phyloP scores from a whole-genome alignment of 2,888 invertebrate species.

The Chloroclystis v-ata region DNA sequence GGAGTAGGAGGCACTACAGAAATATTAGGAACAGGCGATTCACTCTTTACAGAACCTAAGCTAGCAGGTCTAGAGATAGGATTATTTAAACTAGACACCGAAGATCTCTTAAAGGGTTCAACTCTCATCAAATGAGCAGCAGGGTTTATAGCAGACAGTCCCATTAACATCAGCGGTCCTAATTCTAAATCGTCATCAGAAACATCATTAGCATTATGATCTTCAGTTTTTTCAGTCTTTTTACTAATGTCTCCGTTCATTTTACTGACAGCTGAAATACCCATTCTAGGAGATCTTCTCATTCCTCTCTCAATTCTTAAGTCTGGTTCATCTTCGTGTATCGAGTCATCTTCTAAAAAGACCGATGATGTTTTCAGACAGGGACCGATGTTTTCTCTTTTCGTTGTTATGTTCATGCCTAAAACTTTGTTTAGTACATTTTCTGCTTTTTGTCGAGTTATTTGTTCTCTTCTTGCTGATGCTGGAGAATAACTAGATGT shows the following conservation, averaged over 20 bases:
- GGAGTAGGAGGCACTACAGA: conserved; percentile 87
- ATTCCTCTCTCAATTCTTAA: conserved; percentile 66
- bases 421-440: conserved; percentile 69
- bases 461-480: conserved; percentile 62
- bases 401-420: conserved; percentile 70
- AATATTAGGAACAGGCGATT: conserved; percentile 81
- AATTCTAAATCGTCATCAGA: conserved; percentile 80
- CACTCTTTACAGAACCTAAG: conserved; percentile 58
- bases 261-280: conserved; percentile 68
- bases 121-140: conserved; percentile 79
- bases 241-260: conserved; percentile 72
- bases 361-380: conserved; percentile 68
- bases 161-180: conserved; percentile 83
- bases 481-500: conserved; percentile 57
- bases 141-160: conserved; percentile 80
- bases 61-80: conserved; percentile 70
- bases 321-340: conserved; percentile 63
- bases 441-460: conserved; percentile 71
- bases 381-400: conserved; percentile 64
- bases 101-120: conserved; percentile 73
- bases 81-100: conserved; percentile 44
- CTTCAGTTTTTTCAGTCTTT: conserved; percentile 62
- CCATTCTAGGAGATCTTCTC: conserved; percentile 67
- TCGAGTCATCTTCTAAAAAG: conserved; percentile 66
- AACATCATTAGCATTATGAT: conserved; percentile 57